Conservation (phyloP, 92 coral and sea anemone species). For the Epizoanthus rinbou region DNA sequence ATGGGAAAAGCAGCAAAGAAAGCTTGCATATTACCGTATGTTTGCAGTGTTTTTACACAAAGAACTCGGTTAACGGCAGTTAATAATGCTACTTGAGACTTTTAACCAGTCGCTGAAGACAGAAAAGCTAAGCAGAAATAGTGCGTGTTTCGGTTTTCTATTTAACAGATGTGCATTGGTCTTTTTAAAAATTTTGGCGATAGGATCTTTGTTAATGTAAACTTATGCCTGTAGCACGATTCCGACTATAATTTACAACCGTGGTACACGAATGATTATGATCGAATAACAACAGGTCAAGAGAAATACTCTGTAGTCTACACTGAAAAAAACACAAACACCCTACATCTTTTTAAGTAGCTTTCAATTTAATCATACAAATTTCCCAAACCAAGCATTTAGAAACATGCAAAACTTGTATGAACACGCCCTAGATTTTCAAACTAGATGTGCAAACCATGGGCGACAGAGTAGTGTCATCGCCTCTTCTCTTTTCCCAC, state of each 20-base stretch:
- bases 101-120: not conserved
- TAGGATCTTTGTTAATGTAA: slow-evolving; percentile 37
- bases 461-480: not conserved
- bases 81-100: not conserved
- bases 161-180: slow-evolving; percentile 42
- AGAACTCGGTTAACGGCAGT: not conserved
- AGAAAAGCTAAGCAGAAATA: not conserved
- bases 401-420: not conserved
- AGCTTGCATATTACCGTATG: not conserved
- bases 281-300: not conserved
- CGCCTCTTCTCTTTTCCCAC: slow-evolving; percentile 28
- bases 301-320: not conserved
- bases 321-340: not conserved
- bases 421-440: not conserved
- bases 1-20: not conserved
- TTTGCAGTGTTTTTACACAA: not conserved
- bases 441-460: not conserved
- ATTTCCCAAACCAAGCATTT: not conserved
- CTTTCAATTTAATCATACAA: not conserved
- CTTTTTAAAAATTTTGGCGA: slow-evolving; percentile 17
- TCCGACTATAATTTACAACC: slow-evolving; percentile 24
- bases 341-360: not conserved
- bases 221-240: slow-evolving; percentile 30
- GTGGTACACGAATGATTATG: slow-evolving; percentile 10
- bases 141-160: slow-evolving; percentile 38